Evolutionary conservation across 2,113 vertebrate genomes (phyloP).

Genomic region (Scortum barcoo): DNA sequence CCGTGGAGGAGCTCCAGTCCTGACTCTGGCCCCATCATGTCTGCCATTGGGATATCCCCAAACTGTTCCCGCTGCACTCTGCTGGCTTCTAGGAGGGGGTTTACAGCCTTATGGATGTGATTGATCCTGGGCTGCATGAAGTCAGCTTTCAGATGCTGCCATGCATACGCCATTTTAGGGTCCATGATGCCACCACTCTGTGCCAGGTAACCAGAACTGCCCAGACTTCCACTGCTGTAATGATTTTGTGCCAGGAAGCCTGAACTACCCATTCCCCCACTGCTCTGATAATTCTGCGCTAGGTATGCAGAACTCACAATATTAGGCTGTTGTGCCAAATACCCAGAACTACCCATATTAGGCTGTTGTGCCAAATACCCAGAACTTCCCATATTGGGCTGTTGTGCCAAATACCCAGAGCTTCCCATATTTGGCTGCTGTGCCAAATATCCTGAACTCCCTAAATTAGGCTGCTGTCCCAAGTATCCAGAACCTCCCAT

Average conservation of each 20-base stretch:
- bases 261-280: slow-evolving; percentile 78
- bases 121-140: slow-evolving; percentile 90
- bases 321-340: slow-evolving; percentile 72
- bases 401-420: slow-evolving; percentile 55
- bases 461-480: slow-evolving; percentile 50
- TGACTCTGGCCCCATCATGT: slow-evolving; percentile 78
- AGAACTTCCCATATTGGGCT: slow-evolving; percentile 55
- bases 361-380: slow-evolving; percentile 67
- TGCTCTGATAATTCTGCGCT: slow-evolving; percentile 77
- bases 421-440: slow-evolving; percentile 57
- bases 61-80: slow-evolving; percentile 79
- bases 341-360: slow-evolving; percentile 74
- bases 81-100: slow-evolving; percentile 77
- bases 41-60: slow-evolving; percentile 80
- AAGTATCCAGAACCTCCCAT: slow-evolving; percentile 61
- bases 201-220: slow-evolving; percentile 76
- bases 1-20: slow-evolving; percentile 84
- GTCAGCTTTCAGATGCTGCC: slow-evolving; percentile 91
- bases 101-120: slow-evolving; percentile 87
- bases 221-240: slow-evolving; percentile 80
- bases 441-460: slow-evolving; percentile 67
- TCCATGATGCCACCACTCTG: slow-evolving; percentile 84
- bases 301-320: slow-evolving; percentile 77
- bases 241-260: slow-evolving; percentile 82
- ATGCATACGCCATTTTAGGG: slow-evolving; percentile 88